phyloP scores from a whole-genome alignment of 2,888 invertebrate species.

The Sphaeridia pumilis region DNA sequence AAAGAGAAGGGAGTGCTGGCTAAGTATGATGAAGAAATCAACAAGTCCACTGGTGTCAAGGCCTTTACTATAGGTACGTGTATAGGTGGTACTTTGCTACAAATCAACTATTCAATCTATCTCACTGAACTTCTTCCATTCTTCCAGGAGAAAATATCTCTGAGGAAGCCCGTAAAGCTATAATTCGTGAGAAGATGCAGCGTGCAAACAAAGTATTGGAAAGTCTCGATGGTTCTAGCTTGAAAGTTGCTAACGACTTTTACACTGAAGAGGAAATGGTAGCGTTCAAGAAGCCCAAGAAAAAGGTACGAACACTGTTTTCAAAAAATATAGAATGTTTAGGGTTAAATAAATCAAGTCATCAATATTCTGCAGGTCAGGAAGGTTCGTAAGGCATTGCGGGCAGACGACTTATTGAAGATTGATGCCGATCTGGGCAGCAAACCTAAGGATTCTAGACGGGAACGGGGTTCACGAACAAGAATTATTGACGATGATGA shows the following conservation, averaged over 20 bases:
- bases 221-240: slow-evolving; percentile 55
- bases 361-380: slow-evolving; percentile 40
- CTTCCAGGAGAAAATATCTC: slow-evolving; percentile 37
- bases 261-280: slow-evolving; percentile 68
- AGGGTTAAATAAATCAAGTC: neutral
- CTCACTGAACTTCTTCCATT: neutral
- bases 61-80: slow-evolving; percentile 65
- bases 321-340: neutral
- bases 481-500: slow-evolving; percentile 7
- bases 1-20: slow-evolving; percentile 57
- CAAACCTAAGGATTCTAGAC: neutral
- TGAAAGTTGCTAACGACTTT: slow-evolving; percentile 74
- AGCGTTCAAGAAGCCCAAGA: slow-evolving; percentile 78
- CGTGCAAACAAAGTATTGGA: slow-evolving; percentile 54
- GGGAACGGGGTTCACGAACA: slow-evolving; percentile 5
- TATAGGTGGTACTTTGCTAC: neutral
- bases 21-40: slow-evolving; percentile 92
- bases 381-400: slow-evolving; percentile 54
- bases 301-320: slow-evolving; percentile 47
- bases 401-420: slow-evolving; percentile 58
- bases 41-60: slow-evolving; percentile 50
- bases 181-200: slow-evolving; percentile 44
- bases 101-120: neutral
- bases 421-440: slow-evolving; percentile 24
- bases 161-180: slow-evolving; percentile 29